These are phyloP conservation scores for Halyomorpha halys DNA, from an alignment of 1,140 invertebrate genomes.

Conservation along the genomic window DNA sequence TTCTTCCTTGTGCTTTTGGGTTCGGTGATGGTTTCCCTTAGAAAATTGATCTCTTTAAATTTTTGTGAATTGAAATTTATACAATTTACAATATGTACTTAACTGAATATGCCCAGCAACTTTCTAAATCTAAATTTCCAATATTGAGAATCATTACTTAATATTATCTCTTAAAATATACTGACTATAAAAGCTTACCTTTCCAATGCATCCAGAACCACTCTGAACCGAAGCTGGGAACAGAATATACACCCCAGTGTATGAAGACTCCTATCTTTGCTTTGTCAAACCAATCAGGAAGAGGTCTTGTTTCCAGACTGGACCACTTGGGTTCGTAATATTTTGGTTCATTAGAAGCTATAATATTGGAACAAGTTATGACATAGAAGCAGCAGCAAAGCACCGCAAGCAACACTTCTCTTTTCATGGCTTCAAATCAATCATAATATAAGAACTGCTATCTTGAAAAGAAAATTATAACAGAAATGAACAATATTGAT, in stretches of 20 bases:
- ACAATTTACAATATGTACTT: no score
- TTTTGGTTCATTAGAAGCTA: no score
- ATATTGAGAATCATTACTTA: background rate
- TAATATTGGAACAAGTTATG: no score
- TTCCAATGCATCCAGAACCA: constrained; percentile 81
- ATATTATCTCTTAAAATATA: no score
- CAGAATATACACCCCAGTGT: constrained; percentile 88
- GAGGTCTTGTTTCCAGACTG: constrained; percentile 67
- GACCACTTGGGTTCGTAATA: constrained; percentile 61
- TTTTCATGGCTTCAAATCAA: no score
- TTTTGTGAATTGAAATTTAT: no score
- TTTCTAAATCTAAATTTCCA: background rate
- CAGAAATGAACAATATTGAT: no score
- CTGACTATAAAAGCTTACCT: constrained; percentile 32
- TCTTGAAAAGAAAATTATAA: no score
- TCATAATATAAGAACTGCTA: no score
- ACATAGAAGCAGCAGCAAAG: no score
- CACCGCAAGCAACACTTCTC: no score
- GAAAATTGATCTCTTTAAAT: background rate
- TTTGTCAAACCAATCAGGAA: constrained; percentile 81
- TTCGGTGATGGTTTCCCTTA: constrained; percentile 24
- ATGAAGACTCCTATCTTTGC: constrained; percentile 87
- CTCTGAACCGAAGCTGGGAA: constrained; percentile 72
- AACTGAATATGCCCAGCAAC: no score
- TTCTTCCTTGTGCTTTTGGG: background rate